Evolutionary conservation across 2,888 invertebrate genomes (phyloP).

Genomic region (Lathronympha strigana): DNA sequence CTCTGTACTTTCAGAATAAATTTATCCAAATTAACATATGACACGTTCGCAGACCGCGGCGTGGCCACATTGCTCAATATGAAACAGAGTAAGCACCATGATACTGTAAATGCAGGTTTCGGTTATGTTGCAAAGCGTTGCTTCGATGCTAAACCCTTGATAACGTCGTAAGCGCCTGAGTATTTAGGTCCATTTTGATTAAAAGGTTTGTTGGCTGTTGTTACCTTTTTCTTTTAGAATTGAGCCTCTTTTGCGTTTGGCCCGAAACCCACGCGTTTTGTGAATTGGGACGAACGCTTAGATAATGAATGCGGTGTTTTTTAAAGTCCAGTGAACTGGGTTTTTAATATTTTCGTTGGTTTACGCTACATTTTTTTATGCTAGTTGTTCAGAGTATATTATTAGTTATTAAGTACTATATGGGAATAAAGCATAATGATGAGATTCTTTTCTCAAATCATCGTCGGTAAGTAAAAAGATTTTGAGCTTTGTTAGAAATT

Average conservation of each 20-base stretch:
- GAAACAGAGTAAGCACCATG: background rate
- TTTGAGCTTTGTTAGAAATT: no score
- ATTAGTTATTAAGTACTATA: no score
- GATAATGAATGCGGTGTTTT: background rate
- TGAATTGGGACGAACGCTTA: background rate
- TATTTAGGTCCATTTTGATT: background rate
- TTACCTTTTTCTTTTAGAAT: background rate
- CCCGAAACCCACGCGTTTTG: background rate
- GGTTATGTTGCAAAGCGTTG: background rate
- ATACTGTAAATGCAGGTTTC: background rate
- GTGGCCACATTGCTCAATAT: no score
- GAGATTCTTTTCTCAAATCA: no score
- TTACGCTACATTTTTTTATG: no score
- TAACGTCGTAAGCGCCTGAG: background rate
- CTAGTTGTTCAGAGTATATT: no score
- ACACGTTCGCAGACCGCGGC: background rate
- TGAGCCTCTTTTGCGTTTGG: background rate
- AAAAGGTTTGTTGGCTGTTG: background rate
- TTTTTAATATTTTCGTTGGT: no score
- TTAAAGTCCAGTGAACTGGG: background rate
- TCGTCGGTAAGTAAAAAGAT: no score
- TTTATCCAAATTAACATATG: conserved; percentile 26
- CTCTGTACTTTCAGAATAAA: conserved; percentile 14
- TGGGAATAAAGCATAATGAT: no score
- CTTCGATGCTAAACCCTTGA: background rate